phyloP scores from a whole-genome alignment of 2,888 invertebrate genomes.

The Cyrtodaria siliqua region DNA sequence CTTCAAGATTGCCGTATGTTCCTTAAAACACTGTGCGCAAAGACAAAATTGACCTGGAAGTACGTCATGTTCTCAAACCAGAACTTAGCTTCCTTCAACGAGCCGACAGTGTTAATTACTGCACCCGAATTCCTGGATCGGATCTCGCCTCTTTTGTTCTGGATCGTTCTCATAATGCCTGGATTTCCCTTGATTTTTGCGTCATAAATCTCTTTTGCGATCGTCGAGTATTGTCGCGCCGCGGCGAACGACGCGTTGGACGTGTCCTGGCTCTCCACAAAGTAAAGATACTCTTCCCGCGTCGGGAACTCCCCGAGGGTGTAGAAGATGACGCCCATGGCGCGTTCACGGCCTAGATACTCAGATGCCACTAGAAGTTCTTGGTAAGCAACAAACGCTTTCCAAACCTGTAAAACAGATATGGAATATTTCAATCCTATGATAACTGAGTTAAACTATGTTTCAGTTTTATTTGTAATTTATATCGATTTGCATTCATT shows the following conservation, averaged over 20 bases:
- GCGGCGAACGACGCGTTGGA: constrained; percentile 76
- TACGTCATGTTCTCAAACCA: constrained; percentile 80
- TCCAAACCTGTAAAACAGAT: constrained; percentile 74
- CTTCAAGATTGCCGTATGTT: no score
- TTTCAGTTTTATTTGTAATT: no score
- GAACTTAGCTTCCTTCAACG: constrained; percentile 68
- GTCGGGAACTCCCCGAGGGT: constrained; percentile 75
- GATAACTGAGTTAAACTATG: no score
- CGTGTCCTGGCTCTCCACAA: constrained; percentile 76
- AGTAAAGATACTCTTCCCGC: constrained; percentile 78
- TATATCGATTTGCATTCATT: no score
- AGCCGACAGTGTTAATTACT: constrained; percentile 61
- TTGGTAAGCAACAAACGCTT: constrained; percentile 80
- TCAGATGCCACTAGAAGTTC: constrained; percentile 80
- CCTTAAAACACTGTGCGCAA: no score
- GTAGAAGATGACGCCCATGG: constrained; percentile 79
- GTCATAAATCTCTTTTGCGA: constrained; percentile 76
- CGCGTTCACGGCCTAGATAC: constrained; percentile 79
- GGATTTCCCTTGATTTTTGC: constrained; percentile 59
- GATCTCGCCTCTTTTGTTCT: constrained; percentile 67
- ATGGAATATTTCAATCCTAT: no score
- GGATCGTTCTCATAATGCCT: constrained; percentile 53
- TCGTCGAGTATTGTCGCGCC: constrained; percentile 75
- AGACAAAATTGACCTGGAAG: constrained; percentile 55
- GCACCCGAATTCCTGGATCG: constrained; percentile 68